phyloP scores from a whole-genome alignment of 37 sponge, comb jelly and placozoan genomes.

The Oopsacas minuta region DNA sequence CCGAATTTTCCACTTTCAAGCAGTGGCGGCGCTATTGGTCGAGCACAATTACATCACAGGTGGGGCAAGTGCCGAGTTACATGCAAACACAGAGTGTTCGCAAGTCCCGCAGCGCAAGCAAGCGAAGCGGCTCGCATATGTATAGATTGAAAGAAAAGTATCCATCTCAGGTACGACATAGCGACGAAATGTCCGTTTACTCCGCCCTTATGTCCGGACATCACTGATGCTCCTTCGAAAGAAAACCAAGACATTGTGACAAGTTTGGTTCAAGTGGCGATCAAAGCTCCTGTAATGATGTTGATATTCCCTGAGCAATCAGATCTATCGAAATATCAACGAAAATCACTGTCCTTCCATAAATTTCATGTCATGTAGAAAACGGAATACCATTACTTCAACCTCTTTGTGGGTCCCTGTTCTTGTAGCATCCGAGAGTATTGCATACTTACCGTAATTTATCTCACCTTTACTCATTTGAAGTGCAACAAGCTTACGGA shows the following conservation, averaged over 20 bases:
- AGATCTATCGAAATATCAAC: neutral
- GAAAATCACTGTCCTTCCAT: neutral
- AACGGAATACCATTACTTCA: conserved; percentile 1
- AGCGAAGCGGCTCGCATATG: no score
- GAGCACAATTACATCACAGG: no score
- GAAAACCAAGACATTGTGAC: conserved; percentile 17
- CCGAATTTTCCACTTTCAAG: no score
- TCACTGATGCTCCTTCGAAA: conserved; percentile 18
- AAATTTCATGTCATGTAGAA: neutral
- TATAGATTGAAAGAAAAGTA: no score
- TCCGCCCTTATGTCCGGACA: neutral
- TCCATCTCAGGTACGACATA: no score
- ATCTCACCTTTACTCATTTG: conserved; percentile 14
- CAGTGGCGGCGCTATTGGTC: no score
- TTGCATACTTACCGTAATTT: neutral
- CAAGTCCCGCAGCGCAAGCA: no score
- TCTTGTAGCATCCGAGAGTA: conserved; percentile 5
- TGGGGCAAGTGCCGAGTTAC: no score
- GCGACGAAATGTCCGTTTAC: no score
- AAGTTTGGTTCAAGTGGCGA: neutral
- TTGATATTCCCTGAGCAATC: conserved; percentile 9
- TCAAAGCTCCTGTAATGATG: neutral
- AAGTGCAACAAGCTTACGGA: neutral
- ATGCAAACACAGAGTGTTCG: no score
- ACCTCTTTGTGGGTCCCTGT: neutral